Evolutionary conservation across 2,113 vertebrate genomes (phyloP).

Genomic region (Acrocephalus kingi): DNA sequence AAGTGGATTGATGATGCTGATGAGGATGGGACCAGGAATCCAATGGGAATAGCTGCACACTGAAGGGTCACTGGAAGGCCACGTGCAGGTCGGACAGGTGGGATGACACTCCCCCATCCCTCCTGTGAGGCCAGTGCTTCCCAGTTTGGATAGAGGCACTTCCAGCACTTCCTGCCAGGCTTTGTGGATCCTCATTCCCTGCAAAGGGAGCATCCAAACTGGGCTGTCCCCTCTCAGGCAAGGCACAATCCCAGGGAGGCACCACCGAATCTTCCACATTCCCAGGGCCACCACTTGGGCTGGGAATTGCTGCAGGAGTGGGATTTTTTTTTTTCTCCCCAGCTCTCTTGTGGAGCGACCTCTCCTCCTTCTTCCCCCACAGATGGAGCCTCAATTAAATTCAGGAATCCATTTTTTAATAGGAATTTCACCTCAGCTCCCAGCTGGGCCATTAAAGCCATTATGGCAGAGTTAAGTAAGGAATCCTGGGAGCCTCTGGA

Average conservation of each 20-base stretch:
- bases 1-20: background rate
- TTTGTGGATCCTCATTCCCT: background rate
- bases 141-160: background rate
- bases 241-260: too few species aligned
- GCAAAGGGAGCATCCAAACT: background rate
- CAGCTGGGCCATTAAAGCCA: conserved; percentile 73
- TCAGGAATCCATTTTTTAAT: conserved; percentile 75
- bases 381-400: conserved; percentile 73
- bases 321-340: background rate
- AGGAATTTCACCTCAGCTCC: conserved; percentile 74
- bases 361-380: conserved; percentile 39
- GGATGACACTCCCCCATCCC: background rate
- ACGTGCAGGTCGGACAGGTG: accelerated
- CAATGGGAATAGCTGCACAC: background rate
- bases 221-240: background rate
- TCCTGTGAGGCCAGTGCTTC: background rate
- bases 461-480: conserved; percentile 77
- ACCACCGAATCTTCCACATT: background rate
- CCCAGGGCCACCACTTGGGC: background rate
- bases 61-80: background rate
- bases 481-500: conserved; percentile 63
- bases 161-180: accelerated
- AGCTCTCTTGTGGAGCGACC: conserved; percentile 53
- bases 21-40: background rate
- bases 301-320: background rate